Evolutionary conservation across 2,797 vertebrate species (phyloP).

Genomic region (Orestias chungarensis): DNA sequence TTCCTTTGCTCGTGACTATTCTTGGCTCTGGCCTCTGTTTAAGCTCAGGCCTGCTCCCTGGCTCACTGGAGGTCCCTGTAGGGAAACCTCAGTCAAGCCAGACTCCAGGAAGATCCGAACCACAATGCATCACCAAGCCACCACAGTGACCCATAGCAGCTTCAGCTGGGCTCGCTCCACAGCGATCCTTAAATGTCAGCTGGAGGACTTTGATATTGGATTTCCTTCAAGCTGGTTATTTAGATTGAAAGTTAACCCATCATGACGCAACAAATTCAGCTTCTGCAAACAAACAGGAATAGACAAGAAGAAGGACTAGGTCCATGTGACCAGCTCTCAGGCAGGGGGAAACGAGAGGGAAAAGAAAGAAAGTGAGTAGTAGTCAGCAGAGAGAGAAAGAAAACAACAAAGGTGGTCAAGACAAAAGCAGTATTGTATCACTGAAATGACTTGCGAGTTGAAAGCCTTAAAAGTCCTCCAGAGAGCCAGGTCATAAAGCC

Average conservation of each 20-base stretch:
- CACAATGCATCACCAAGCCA: constrained; percentile 66
- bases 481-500: constrained; percentile 81
- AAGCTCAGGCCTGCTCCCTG: constrained; percentile 70
- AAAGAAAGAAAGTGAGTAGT: constrained; percentile 39
- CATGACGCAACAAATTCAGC: constrained; percentile 64
- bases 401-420: constrained; percentile 78
- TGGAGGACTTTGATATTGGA: constrained; percentile 37
- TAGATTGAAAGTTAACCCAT: constrained; percentile 41
- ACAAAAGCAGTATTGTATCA: constrained; percentile 87
- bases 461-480: constrained; percentile 84
- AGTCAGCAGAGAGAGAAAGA: constrained; percentile 49
- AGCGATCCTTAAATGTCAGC: constrained; percentile 56
- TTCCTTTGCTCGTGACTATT: constrained; percentile 66
- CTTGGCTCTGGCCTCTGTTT: constrained; percentile 64
- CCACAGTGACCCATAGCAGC: constrained; percentile 69
- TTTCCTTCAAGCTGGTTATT: constrained; percentile 39
- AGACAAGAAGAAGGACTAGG: constrained; percentile 37
- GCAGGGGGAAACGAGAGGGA: constrained; percentile 40
- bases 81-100: constrained; percentile 75
- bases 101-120: constrained; percentile 68
- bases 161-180: constrained; percentile 54
- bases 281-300: constrained; percentile 62
- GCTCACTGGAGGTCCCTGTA: constrained; percentile 71
- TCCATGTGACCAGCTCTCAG: constrained; percentile 39
- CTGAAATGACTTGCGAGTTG: constrained; percentile 81